phyloP scores from a whole-genome alignment of 2,113 vertebrate genomes.

The Sceloporus undulatus region DNA sequence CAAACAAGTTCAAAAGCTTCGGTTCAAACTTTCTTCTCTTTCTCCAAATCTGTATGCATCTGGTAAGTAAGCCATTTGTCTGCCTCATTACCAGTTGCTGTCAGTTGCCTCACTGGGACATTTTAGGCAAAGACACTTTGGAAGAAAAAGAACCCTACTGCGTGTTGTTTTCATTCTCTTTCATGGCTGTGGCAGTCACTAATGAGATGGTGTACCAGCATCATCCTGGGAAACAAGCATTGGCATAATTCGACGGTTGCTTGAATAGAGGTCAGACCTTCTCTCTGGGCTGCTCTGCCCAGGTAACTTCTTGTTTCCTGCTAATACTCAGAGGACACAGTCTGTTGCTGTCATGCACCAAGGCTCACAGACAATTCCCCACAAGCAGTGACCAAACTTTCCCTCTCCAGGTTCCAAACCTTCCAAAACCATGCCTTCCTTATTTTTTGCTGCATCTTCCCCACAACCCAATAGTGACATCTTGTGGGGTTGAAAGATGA shows the following conservation, averaged over 20 bases:
- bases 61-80: background rate
- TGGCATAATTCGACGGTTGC: background rate
- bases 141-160: background rate
- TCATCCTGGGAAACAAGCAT: accelerated
- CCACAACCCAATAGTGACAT: slow-evolving; percentile 64
- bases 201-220: background rate
- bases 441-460: background rate
- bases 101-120: accelerated
- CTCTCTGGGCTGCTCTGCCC: background rate
- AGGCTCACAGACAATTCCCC: slow-evolving; percentile 12
- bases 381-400: accelerated
- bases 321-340: accelerated
- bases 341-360: background rate
- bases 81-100: background rate
- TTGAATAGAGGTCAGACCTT: background rate
- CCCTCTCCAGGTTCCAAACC: background rate
- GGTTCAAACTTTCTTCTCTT: accelerated
- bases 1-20: background rate
- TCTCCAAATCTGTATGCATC: background rate
- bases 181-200: background rate
- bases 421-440: background rate
- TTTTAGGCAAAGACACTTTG: background rate
- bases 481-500: slow-evolving; percentile 48
- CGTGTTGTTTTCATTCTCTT: background rate
- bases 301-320: background rate